phyloP scores from a whole-genome alignment of 2,888 invertebrate species.

The Coelinius sp. region DNA sequence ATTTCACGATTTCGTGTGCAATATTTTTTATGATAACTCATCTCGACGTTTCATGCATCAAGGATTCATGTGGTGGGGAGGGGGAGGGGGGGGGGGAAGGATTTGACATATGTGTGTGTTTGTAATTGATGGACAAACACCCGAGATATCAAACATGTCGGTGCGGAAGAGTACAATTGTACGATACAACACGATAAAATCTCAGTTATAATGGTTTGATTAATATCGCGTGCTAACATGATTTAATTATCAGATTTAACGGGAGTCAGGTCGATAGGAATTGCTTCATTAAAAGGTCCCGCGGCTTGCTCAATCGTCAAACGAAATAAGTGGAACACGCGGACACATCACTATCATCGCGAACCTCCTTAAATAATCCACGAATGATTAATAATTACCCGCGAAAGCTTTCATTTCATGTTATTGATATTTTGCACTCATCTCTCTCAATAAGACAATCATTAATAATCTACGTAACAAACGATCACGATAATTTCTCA shows the following conservation, averaged over 20 bases:
- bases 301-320: slow-evolving; percentile 6
- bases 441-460: slow-evolving; percentile 43
- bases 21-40: no score
- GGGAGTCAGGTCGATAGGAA: slow-evolving; percentile 55
- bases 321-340: slow-evolving; percentile 44
- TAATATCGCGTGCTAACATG: slow-evolving; percentile 57
- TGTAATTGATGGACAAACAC: no score
- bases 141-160: slow-evolving; percentile 4
- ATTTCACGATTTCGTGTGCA: no score
- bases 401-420: not conserved
- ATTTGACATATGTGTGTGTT: no score
- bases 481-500: not conserved
- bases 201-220: slow-evolving; percentile 48
- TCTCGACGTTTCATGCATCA: no score
- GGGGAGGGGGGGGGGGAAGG: no score
- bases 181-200: not conserved
- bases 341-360: slow-evolving; percentile 7
- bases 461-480: slow-evolving; percentile 35
- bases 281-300: slow-evolving; percentile 59
- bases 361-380: not conserved
- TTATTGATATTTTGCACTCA: slow-evolving; percentile 17
- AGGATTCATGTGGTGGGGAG: no score
- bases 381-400: not conserved
- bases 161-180: slow-evolving; percentile 33
- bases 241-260: slow-evolving; percentile 66